A percentile compares a stretch with the other conserved stretches of the same genome.
Conservation (phyloP, 2,113 vertebrate genomes). For the Phasianus colchicus region DNA sequence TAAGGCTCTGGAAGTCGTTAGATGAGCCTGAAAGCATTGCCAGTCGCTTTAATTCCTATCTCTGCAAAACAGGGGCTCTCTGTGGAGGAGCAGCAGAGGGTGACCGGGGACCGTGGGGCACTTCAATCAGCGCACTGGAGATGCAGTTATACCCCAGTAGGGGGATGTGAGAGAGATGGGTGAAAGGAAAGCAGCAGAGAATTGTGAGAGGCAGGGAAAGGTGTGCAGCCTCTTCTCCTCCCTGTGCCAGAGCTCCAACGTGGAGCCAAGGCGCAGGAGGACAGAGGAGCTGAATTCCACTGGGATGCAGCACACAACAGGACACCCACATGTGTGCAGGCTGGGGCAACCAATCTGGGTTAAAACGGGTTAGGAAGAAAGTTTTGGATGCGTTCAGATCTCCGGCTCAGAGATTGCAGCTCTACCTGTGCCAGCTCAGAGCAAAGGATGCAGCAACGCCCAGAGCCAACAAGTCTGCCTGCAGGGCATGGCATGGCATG, state of each 20-base stretch:
- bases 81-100: not conserved
- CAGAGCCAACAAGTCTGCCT: not conserved
- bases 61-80: not conserved
- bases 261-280: not conserved
- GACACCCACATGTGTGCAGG: not conserved
- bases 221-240: not conserved
- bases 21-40: conserved; percentile 42
- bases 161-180: not conserved
- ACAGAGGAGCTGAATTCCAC: not conserved
- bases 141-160: not conserved
- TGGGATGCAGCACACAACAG: fast-evolving
- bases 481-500: not conserved
- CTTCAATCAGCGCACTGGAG: not conserved
- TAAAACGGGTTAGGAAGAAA: not conserved
- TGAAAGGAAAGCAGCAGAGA: not conserved
- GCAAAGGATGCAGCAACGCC: not conserved
- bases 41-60: not conserved
- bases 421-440: not conserved
- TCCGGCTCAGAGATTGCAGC: not conserved
- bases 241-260: fast-evolving
- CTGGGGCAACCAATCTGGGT: not conserved
- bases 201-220: not conserved
- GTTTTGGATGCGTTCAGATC: not conserved
- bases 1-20: conserved; percentile 66
- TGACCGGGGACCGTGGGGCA: not conserved